Evolutionary conservation across 2,113 vertebrate species (phyloP), one percentile per base, ranked within the genome.

Genomic region (Grammomys surdaster): DNA sequence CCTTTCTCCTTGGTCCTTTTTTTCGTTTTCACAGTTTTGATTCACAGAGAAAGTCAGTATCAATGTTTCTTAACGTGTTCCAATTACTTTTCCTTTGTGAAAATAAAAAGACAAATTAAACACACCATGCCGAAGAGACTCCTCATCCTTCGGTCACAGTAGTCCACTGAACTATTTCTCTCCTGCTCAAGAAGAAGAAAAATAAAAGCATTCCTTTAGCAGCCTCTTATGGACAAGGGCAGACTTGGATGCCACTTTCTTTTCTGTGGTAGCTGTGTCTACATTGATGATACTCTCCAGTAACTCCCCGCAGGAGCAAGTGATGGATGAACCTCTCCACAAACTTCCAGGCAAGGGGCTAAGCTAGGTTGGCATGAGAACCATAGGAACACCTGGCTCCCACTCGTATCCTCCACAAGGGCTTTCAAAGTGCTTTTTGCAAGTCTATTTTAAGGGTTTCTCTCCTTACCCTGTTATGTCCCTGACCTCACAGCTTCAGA

Each of bases 31-130:
- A 86, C 48, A 86, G 89, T 93, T 96, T 93, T 28, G 48, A 63
- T 96, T 97, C 86, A 75, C 81, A 95, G 80, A 48, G 16, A 36
- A 97, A 96, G 93, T 90, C 46, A 1, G 36, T 78, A 94, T 69
- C 63, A 58, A 56, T 87, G 69, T 90, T 95, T 96, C 78, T 96
- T 95, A 96, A 89, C 46, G 76, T 90, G 88, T 93, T 88, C 90
- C 87, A 95, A 94, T 97, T 95, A 96, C 48, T 90, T 94, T 92
- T 84, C 56, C 78, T 95, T 93, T 91, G 89, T 90, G 67, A 93
- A 96, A 96, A 91, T 87, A 46, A 86, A 90, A 93, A 88, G 88
- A 90, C 46, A 94, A 86, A 96, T 69, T 77, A 86, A 95, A 86
- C 81, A 65, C 40, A 54, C 13, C 33, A 17, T 87, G 48, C 22